phyloP scores from a whole-genome alignment of 2,888 invertebrate species.

The Linyphia triangularis region DNA sequence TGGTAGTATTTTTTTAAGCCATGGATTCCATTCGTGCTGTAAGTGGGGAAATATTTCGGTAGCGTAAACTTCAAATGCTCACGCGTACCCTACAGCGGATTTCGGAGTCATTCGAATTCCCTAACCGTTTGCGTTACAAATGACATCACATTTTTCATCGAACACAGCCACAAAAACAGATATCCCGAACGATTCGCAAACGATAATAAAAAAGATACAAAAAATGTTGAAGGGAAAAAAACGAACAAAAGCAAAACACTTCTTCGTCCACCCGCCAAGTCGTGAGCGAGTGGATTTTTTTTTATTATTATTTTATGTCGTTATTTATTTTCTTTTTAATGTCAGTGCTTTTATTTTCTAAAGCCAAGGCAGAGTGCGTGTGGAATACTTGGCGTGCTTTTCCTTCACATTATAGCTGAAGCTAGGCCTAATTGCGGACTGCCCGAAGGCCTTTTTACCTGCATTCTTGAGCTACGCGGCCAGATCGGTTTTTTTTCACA shows the following conservation, averaged over 20 bases:
- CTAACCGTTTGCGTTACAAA: slow-evolving; percentile 67
- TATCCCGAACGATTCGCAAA: slow-evolving; percentile 66
- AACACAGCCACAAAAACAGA: slow-evolving; percentile 73
- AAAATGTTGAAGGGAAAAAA: background rate
- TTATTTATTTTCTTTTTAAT: slow-evolving; percentile 73
- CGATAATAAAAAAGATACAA: background rate
- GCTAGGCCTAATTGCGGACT: slow-evolving; percentile 74
- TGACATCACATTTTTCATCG: slow-evolving; percentile 74
- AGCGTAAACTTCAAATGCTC: slow-evolving; percentile 41
- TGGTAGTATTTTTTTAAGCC: slow-evolving; percentile 44
- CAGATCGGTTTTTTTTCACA: slow-evolving; percentile 72
- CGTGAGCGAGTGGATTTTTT: slow-evolving; percentile 67
- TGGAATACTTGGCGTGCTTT: slow-evolving; percentile 73
- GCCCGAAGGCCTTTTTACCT: slow-evolving; percentile 70
- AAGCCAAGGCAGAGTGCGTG: slow-evolving; percentile 57
- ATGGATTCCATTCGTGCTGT: slow-evolving; percentile 17
- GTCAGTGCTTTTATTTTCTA: slow-evolving; percentile 74
- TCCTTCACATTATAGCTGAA: slow-evolving; percentile 72
- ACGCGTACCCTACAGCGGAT: slow-evolving; percentile 56
- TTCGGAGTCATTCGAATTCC: slow-evolving; percentile 68
- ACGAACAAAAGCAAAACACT: slow-evolving; percentile 51
- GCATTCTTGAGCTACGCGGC: slow-evolving; percentile 73
- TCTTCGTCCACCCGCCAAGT: slow-evolving; percentile 72
- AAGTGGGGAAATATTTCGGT: slow-evolving; percentile 53
- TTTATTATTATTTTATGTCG: slow-evolving; percentile 47